Evolutionary conservation across 2,113 vertebrate species (phyloP), one percentile per base, ranked within the genome.

Genomic region (Rissa tridactyla): DNA sequence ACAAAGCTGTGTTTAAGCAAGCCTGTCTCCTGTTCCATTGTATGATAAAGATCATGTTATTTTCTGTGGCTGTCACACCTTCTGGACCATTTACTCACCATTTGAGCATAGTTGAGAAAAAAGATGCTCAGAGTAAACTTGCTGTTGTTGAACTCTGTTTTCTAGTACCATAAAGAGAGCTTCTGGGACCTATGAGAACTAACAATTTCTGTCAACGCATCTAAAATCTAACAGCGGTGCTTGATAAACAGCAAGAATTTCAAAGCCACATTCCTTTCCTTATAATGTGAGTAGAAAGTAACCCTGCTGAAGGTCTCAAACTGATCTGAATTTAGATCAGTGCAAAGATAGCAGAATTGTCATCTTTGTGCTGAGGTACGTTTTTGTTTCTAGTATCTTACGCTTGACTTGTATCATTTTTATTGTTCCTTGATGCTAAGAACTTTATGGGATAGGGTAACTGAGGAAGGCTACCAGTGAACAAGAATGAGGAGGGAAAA

Each of bases 291-390:
- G 25, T 16, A 46, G 26, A 72, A 47, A 64, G 36, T 40, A 62
- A n/a, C 8, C 21, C 5, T 66, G 36, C 21, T 62, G 70, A 47
- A 82, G 47, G 55, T 55, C 17, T 61, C 11, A 61, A 15, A 23
- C 27, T 52, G 29, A 22, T 68, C 42, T 76, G 11, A 77, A 58
- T 76, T 80, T 86, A 57, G 26, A 44, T 19, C 7, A 23, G 29
- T 30, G 16, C 26, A 72, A 77, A 7, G 66, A 44, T 12, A 55
- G 62, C 9, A 60, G 25, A 55, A 42, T 34, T 55, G n/a, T 23
- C 3, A 0, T 51, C 40, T 68, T 36, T 47, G 44, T 55, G n/a
- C 34, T 64, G 61, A 90, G 25, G 9, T 80, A 13, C 0, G 0
- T 20, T 68, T 76, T 60, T 22, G 10, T 0, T 29, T 88, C 54